Evolutionary conservation across 2,888 invertebrate species (phyloP).

Genomic region (Hermodice carunculata): DNA sequence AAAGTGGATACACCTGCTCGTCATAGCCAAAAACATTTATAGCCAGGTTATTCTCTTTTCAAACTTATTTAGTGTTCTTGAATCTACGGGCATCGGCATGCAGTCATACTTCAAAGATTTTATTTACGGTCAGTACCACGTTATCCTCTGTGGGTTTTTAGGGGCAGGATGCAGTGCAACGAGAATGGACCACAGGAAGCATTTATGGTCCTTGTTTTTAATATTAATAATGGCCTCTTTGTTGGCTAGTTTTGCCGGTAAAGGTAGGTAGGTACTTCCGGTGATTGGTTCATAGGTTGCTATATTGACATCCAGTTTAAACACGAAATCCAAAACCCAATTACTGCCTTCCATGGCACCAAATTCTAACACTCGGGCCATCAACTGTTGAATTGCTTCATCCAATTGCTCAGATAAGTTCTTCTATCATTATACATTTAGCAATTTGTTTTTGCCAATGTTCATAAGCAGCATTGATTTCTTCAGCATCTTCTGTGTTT

Average conservation of each 20-base stretch:
- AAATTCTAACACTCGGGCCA: too few species aligned
- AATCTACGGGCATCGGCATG: constrained; percentile 22
- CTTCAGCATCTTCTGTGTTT: too few species aligned
- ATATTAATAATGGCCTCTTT: constrained; percentile 42
- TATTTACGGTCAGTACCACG: constrained; percentile 15
- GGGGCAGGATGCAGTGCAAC: constrained; percentile 31
- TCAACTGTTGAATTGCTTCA: too few species aligned
- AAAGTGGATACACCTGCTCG: constrained; percentile 25
- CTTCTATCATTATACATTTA: too few species aligned
- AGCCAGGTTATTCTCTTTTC: constrained; percentile 30
- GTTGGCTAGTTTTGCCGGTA: constrained; percentile 24
- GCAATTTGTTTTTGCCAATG: too few species aligned
- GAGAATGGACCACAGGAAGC: constrained; percentile 40
- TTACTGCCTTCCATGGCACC: neutral
- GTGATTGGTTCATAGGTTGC: constrained; percentile 34
- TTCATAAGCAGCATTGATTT: too few species aligned
- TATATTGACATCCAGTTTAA: constrained; percentile 13
- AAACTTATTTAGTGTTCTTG: constrained; percentile 25
- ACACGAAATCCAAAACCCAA: neutral
- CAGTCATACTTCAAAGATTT: constrained; percentile 21
- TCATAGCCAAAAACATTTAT: constrained; percentile 32
- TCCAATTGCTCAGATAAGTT: too few species aligned
- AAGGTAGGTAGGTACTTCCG: constrained; percentile 33
- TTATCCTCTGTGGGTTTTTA: constrained; percentile 12
- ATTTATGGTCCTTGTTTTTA: constrained; percentile 40